Evolutionary conservation across 2,888 invertebrate genomes (phyloP).

Genomic region (Phengaris alcon): DNA sequence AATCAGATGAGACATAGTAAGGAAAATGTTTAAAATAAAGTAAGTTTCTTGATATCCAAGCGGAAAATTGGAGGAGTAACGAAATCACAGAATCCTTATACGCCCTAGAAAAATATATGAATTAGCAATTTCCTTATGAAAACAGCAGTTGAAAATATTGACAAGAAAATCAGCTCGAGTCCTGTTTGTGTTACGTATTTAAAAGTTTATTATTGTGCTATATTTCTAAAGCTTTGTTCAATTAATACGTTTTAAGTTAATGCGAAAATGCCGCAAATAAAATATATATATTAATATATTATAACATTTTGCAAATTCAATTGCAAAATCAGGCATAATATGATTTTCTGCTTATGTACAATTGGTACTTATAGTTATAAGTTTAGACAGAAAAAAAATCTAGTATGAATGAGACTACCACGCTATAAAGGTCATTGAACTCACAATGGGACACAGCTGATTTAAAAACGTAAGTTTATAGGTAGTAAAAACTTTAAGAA

Average conservation of each 20-base stretch:
- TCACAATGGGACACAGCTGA: too few species aligned
- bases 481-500: too few species aligned
- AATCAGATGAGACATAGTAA: slow-evolving; percentile 44
- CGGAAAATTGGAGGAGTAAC: slow-evolving; percentile 48
- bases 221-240: background rate
- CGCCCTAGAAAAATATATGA: slow-evolving; percentile 33
- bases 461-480: too few species aligned
- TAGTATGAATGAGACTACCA: too few species aligned
- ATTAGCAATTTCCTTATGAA: slow-evolving; percentile 35
- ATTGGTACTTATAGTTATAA: too few species aligned
- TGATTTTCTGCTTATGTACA: too few species aligned
- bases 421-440: too few species aligned
- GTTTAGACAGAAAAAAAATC: too few species aligned
- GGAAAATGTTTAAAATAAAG: slow-evolving; percentile 47
- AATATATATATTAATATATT: background rate
- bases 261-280: background rate
- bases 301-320: too few species aligned
- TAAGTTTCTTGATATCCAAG: slow-evolving; percentile 49
- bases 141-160: slow-evolving; percentile 23
- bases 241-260: background rate
- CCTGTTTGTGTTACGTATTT: background rate
- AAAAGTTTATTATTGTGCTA: background rate
- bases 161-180: background rate
- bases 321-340: too few species aligned
- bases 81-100: slow-evolving; percentile 44